Percentiles rank a stretch among this genome's conserved stretches.
Conservation (phyloP, 2,797 vertebrate species). For the Melopsittacus undulatus region DNA sequence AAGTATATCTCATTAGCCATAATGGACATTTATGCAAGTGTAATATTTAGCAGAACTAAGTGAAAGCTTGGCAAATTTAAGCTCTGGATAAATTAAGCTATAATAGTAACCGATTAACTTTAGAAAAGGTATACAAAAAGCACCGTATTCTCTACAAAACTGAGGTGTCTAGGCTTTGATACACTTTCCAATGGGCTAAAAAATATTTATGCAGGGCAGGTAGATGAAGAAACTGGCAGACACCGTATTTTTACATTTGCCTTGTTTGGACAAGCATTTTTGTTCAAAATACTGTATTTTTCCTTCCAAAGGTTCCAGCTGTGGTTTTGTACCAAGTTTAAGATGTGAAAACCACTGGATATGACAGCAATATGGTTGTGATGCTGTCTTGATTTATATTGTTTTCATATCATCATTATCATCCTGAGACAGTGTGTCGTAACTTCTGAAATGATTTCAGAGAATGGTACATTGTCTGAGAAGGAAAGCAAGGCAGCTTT, state of each 20-base stretch:
- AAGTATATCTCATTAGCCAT: not conserved
- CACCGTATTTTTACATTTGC: not conserved
- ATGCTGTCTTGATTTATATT: not conserved
- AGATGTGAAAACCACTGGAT: not conserved
- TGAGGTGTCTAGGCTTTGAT: not conserved
- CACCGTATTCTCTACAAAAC: not conserved
- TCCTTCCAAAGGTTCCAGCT: not conserved
- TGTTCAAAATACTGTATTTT: not conserved
- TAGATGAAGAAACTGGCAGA: not conserved
- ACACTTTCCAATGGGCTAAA: not conserved
- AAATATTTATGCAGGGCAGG: not conserved
- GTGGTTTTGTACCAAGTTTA: not conserved
- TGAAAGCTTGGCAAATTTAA: not conserved
- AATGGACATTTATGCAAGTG: not conserved
- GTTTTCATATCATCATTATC: not conserved
- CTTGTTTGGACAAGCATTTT: not conserved
- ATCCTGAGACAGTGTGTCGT: not conserved
- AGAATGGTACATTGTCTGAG: not conserved
- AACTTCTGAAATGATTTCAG: not conserved
- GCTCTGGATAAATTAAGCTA: not conserved
- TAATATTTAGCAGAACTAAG: not conserved
- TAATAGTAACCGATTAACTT: not conserved
- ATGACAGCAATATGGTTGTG: not conserved
- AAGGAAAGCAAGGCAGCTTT: not conserved
- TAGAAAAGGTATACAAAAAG: not conserved